Evolutionary conservation across 2,888 invertebrate species (phyloP).

Genomic region (Diaphora mendica): DNA sequence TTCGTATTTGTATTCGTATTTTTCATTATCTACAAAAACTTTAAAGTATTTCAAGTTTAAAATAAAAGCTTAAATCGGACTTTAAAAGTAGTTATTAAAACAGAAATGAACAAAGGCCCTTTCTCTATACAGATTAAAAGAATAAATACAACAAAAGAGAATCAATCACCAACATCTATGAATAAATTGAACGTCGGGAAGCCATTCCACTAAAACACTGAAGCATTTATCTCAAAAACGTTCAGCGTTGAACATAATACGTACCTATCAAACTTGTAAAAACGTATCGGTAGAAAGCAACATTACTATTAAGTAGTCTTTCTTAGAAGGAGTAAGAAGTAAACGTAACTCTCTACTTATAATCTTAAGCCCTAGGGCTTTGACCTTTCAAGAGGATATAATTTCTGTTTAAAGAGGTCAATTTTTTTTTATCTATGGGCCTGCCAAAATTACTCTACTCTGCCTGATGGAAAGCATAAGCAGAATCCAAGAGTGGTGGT

Average conservation of each 20-base stretch:
- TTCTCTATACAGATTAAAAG: background rate
- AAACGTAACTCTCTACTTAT: slow-evolving; percentile 47
- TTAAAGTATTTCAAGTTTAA: background rate
- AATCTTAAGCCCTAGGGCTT: slow-evolving; percentile 47
- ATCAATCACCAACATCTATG: background rate
- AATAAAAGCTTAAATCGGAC: background rate
- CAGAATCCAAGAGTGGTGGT: too few species aligned
- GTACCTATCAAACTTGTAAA: slow-evolving; percentile 19
- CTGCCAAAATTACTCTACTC: too few species aligned
- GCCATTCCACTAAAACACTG: background rate
- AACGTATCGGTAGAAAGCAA: slow-evolving; percentile 18
- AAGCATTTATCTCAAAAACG: slow-evolving; percentile 12
- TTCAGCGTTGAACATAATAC: slow-evolving; percentile 9
- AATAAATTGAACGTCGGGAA: background rate
- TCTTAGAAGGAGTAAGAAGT: slow-evolving; percentile 32
- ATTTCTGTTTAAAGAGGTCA: slow-evolving; percentile 49
- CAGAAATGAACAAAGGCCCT: background rate
- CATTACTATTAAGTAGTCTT: slow-evolving; percentile 12
- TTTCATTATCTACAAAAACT: too few species aligned
- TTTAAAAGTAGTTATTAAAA: background rate
- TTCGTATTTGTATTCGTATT: too few species aligned
- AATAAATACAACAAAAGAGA: background rate
- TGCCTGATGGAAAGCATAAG: too few species aligned
- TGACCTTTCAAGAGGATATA: slow-evolving; percentile 45
- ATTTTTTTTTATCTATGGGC: too few species aligned